These are phyloP conservation scores for Micromesistius poutassou DNA, from an alignment of 2,797 vertebrate genomes.

Conservation along the genomic window DNA sequence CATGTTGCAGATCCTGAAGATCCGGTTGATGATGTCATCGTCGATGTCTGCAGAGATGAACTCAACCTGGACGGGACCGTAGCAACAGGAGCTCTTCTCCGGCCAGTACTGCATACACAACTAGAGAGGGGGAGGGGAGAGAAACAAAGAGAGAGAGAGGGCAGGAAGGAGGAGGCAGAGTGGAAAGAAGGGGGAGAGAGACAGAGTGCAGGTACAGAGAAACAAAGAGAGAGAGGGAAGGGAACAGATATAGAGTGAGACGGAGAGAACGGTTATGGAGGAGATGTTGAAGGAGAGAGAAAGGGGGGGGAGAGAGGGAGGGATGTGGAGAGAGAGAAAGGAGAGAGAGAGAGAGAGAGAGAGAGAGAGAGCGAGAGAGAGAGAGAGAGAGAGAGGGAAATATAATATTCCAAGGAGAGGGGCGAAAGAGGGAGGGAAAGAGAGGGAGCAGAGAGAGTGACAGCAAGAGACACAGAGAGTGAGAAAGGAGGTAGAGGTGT, in stretches of 20 bases:
- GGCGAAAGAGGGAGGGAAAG: not conserved
- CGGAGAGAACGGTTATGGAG: not conserved
- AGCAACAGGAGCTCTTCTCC: conserved; percentile 92
- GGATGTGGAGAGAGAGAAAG: not conserved
- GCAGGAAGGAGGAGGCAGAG: no score
- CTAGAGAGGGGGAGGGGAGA: conserved; percentile 52
- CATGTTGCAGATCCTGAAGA: conserved; percentile 99
- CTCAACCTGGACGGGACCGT: conserved; percentile 94
- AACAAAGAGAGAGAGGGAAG: not conserved
- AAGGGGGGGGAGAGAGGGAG: no score
- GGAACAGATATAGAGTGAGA: not conserved
- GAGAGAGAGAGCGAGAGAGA: no score
- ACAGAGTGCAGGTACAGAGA: not conserved
- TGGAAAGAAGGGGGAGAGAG: no score
- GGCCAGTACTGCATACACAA: conserved; percentile 99
- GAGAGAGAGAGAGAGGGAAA: not conserved
- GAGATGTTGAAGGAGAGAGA: no score
- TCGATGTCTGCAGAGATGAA: conserved; percentile 97
- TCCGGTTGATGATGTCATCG: conserved; percentile 94
- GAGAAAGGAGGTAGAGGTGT: not conserved
- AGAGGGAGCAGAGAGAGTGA: not conserved
- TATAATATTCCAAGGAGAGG: not conserved
- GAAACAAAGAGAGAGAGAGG: not conserved
- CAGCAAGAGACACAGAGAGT: not conserved
- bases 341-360: not conserved